phyloP scores from a whole-genome alignment of 2,888 invertebrate species.

The Coecobrya sp. region DNA sequence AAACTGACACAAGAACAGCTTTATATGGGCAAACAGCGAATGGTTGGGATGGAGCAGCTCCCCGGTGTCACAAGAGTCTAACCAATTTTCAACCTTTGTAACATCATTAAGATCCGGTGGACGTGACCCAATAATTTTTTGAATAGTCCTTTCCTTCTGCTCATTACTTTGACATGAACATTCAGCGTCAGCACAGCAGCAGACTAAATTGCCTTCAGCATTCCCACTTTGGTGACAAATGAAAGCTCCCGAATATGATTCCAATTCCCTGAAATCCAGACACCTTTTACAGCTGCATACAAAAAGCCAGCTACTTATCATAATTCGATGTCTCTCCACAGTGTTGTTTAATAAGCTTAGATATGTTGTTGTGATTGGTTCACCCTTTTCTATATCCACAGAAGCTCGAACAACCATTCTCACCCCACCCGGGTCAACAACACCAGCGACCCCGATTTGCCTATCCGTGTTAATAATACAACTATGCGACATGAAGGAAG shows the following conservation, averaged over 20 bases:
- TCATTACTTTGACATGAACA: background rate
- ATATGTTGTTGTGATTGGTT: conserved; percentile 84
- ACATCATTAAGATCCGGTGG: conserved; percentile 60
- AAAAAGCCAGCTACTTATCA: conserved; percentile 82
- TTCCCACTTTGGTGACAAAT: background rate
- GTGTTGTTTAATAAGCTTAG: conserved; percentile 78
- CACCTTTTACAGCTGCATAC: conserved; percentile 82
- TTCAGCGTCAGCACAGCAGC: background rate
- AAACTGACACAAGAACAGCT: conserved; percentile 80
- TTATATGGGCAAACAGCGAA: conserved; percentile 82
- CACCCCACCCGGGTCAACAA: conserved; percentile 22
- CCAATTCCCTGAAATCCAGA: conserved; percentile 79
- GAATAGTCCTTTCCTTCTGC: background rate
- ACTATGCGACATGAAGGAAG: conserved; percentile 84
- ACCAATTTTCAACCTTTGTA: conserved; percentile 78
- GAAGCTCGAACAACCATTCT: conserved; percentile 84
- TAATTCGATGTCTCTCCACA: conserved; percentile 73
- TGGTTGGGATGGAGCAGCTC: conserved; percentile 80
- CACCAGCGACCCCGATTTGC: conserved; percentile 72
- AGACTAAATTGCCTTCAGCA: background rate
- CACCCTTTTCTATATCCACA: conserved; percentile 78
- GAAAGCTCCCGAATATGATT: conserved; percentile 39
- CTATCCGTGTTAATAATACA: conserved; percentile 85
- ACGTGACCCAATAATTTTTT: conserved; percentile 34
- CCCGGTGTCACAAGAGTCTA: conserved; percentile 76